Conservation (phyloP, 2,113 vertebrate species). For the Anoura caudifer region DNA sequence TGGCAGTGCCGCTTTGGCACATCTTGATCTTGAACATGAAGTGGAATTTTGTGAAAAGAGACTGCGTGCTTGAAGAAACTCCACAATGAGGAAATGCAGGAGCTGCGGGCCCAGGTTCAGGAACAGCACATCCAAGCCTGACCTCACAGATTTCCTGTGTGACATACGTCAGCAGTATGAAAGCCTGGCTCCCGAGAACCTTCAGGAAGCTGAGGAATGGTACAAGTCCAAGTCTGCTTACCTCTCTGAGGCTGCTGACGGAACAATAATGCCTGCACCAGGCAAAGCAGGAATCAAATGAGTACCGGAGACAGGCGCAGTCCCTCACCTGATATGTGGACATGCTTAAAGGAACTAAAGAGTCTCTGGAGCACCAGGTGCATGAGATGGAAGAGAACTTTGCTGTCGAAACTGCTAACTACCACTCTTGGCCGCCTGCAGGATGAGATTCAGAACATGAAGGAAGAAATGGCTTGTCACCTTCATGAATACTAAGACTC, state of each 20-base stretch:
- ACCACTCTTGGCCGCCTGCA: constrained; percentile 91
- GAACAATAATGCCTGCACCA: constrained; percentile 91
- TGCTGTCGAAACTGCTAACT: constrained; percentile 87
- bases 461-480: constrained; percentile 97
- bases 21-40: constrained; percentile 95
- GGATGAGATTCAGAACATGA: constrained; percentile 95
- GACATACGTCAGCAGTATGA: constrained; percentile 97
- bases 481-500: constrained; percentile 96
- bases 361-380: constrained; percentile 95
- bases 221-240: constrained; percentile 99
- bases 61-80: constrained; percentile 96
- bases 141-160: constrained; percentile 94
- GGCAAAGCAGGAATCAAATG: constrained; percentile 93
- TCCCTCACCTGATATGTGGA: constrained; percentile 95
- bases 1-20: constrained; percentile 92
- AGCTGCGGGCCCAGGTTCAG: constrained; percentile 91
- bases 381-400: constrained; percentile 95
- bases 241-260: constrained; percentile 92
- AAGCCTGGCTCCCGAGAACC: constrained; percentile 94
- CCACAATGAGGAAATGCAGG: constrained; percentile 96
- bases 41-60: constrained; percentile 97
- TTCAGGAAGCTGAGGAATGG: constrained; percentile 96
- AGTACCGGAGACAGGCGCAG: constrained; percentile 95
- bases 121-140: constrained; percentile 93
- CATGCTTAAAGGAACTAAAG: constrained; percentile 94